These are phyloP conservation scores for Phymorhynchus buccinoides DNA, from an alignment of 1,140 invertebrate species.

Conservation along the genomic window DNA sequence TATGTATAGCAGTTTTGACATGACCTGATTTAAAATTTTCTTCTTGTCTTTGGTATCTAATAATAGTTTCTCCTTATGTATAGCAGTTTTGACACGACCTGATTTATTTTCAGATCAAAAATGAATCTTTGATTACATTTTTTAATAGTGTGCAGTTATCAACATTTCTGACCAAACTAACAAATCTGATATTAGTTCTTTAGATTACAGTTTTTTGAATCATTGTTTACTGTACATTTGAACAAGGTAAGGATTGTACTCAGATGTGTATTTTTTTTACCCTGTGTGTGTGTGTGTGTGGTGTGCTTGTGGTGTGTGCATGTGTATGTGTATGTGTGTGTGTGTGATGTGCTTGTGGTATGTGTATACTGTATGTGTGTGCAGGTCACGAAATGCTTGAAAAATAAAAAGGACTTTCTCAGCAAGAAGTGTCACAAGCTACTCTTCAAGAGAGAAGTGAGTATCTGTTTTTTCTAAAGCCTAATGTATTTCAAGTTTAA, in stretches of 20 bases:
- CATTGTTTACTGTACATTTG: neutral
- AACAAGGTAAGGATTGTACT: neutral
- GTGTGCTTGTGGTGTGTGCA: neutral
- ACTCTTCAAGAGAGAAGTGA: slow-evolving; percentile 80
- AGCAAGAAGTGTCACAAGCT: slow-evolving; percentile 83
- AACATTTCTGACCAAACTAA: no score
- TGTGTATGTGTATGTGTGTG: neutral
- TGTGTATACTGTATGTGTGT: slow-evolving; percentile 19
- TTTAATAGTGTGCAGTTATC: no score
- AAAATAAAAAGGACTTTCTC: slow-evolving; percentile 81
- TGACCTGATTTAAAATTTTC: no score
- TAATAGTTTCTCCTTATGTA: no score
- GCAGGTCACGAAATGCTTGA: slow-evolving; percentile 91
- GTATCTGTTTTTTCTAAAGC: no score
- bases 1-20: no score
- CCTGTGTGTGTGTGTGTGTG: neutral
- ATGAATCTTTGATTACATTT: no score
- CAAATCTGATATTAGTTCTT: neutral
- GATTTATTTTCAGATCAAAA: no score
- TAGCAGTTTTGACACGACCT: no score
- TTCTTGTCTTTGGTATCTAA: no score
- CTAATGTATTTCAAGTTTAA: no score
- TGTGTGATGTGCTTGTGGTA: neutral
- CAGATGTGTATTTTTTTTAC: neutral
- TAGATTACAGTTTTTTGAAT: neutral